Conservation (phyloP, 2,113 vertebrate genomes). For the Mastomys coucha region DNA sequence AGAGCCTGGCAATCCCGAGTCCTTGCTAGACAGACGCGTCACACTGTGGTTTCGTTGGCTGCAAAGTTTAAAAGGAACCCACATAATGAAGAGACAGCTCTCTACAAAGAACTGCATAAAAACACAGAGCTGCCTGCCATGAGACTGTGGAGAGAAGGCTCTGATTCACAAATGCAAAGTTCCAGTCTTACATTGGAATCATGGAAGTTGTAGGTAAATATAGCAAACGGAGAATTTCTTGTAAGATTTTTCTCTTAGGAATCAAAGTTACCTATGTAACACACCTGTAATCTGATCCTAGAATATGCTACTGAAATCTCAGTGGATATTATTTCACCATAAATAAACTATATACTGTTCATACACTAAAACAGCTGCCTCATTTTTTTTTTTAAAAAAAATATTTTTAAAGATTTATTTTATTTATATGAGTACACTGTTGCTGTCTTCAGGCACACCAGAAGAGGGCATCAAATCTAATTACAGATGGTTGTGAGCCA, state of each 20-base stretch:
- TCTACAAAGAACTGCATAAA: constrained; percentile 27
- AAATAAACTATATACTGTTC: background rate
- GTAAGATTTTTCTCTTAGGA: constrained; percentile 36
- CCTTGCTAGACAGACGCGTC: constrained; percentile 9
- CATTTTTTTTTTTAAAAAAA: constrained; percentile 27
- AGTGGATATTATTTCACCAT: background rate
- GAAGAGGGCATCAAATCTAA: too few species aligned
- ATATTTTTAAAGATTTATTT: too few species aligned
- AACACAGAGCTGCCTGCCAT: background rate
- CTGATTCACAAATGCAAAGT: background rate
- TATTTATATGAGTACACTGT: too few species aligned
- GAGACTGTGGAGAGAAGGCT: background rate
- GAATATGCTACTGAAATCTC: constrained; percentile 21
- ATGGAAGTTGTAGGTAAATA: background rate
- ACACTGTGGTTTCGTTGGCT: background rate
- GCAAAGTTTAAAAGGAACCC: constrained; percentile 24
- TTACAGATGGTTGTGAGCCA: too few species aligned
- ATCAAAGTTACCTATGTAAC: background rate
- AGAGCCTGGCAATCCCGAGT: background rate
- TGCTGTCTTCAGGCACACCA: too few species aligned
- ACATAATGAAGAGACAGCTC: background rate
- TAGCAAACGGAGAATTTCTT: background rate
- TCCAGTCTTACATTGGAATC: background rate
- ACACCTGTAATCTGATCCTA: background rate
- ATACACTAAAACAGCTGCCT: constrained; percentile 23